phyloP scores from a whole-genome alignment of 2,113 vertebrate species.

The Hyperopisus bebe region DNA sequence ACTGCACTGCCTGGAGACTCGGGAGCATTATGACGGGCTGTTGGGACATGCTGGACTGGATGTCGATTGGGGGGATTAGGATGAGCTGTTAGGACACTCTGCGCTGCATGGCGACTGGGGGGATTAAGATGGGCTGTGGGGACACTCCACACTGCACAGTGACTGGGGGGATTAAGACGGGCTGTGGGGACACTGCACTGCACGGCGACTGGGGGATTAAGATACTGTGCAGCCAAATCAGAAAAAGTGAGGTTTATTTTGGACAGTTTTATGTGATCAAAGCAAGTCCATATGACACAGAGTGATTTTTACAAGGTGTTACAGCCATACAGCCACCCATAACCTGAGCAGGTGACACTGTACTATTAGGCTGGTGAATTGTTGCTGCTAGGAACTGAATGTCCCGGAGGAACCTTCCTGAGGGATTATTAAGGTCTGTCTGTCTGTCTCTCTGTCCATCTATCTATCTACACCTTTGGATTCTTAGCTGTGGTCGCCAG shows the following conservation, averaged over 20 bases:
- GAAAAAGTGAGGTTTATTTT: not conserved
- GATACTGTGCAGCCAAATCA: not conserved
- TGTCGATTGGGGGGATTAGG: not conserved
- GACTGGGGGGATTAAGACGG: not conserved
- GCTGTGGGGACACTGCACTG: not conserved
- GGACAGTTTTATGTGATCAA: not conserved
- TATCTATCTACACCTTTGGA: not conserved
- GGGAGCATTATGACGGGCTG: not conserved
- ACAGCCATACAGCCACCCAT: not conserved
- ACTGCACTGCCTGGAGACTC: not conserved
- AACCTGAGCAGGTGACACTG: not conserved
- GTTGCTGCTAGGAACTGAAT: no score
- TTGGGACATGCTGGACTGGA: not conserved
- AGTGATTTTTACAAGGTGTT: not conserved
- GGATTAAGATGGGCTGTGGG: not conserved
- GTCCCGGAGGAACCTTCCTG: no score
- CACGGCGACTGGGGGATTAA: not conserved
- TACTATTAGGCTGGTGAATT: no score
- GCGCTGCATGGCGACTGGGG: not conserved
- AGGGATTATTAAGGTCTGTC: no score
- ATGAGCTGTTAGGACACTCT: not conserved
- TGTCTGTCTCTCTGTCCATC: no score
- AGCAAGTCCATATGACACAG: not conserved
- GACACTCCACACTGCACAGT: not conserved
- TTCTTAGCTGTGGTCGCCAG: not conserved